Evolutionary conservation across 2,797 vertebrate genomes (phyloP).

Genomic region (Melanotaenia nigrans): DNA sequence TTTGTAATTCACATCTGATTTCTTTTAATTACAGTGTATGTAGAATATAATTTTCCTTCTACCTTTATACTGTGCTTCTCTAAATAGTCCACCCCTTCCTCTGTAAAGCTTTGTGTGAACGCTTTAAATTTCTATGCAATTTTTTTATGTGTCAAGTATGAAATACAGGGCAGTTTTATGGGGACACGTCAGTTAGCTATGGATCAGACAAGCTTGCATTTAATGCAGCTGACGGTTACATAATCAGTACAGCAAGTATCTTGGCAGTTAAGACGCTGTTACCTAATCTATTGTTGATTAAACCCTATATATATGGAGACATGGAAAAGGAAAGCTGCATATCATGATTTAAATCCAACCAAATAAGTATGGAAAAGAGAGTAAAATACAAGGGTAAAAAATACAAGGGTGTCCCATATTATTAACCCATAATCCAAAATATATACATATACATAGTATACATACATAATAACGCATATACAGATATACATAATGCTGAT

Average conservation of each 20-base stretch:
- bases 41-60: conserved; percentile 51
- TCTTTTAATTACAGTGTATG: conserved; percentile 64
- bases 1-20: conserved; percentile 64
- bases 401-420: no score
- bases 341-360: conserved; percentile 14
- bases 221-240: conserved; percentile 58
- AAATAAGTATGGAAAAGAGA: conserved; percentile 1
- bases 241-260: conserved; percentile 64
- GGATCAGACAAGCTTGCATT: conserved; percentile 23
- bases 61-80: conserved; percentile 49
- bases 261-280: conserved; percentile 69
- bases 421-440: neutral
- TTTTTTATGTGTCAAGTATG: conserved; percentile 50
- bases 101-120: conserved; percentile 41
- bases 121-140: conserved; percentile 50
- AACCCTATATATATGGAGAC: conserved; percentile 24
- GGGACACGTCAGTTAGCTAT: conserved; percentile 41
- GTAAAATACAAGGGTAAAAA: no score
- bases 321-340: neutral
- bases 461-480: no score
- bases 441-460: no score
- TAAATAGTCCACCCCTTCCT: conserved; percentile 63
- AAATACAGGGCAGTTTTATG: conserved; percentile 51
- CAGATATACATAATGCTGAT: neutral
- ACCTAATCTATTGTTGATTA: conserved; percentile 56